Percentiles rank a stretch among this genome's conserved stretches.
Conservation (phyloP, 2,888 invertebrate genomes). For the Junonia oenone region DNA sequence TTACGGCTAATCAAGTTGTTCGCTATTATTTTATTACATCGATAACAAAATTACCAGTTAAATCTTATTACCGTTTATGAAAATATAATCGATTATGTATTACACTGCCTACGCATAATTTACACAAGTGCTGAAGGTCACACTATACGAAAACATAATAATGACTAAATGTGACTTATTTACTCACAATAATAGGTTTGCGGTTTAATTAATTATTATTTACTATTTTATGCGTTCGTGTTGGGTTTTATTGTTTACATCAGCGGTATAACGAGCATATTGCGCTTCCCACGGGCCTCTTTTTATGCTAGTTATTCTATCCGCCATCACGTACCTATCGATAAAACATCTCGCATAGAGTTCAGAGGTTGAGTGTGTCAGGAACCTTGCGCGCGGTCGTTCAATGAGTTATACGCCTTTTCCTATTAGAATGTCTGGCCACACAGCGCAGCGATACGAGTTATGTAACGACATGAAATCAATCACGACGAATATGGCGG, state of each 20-base stretch:
- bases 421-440: constrained; percentile 38
- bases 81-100: background rate
- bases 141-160: constrained; percentile 9
- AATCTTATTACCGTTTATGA: background rate
- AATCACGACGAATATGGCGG: constrained; percentile 52
- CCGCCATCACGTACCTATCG: constrained; percentile 28
- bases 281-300: constrained; percentile 37
- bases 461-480: constrained; percentile 59
- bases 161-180: constrained; percentile 11
- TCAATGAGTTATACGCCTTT: constrained; percentile 27
- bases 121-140: background rate
- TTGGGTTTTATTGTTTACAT: constrained; percentile 18
- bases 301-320: constrained; percentile 33
- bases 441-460: constrained; percentile 45
- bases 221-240: constrained; percentile 8
- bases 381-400: constrained; percentile 33
- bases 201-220: constrained; percentile 12
- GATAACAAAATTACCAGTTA: background rate
- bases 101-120: background rate
- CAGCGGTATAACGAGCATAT: background rate
- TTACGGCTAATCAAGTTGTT: constrained; percentile 1
- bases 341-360: constrained; percentile 33
- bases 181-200: constrained; percentile 8
- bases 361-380: constrained; percentile 49
- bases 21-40: background rate